Conservation (phyloP, 2,888 invertebrate genomes). For the Calliphora vomitoria region DNA sequence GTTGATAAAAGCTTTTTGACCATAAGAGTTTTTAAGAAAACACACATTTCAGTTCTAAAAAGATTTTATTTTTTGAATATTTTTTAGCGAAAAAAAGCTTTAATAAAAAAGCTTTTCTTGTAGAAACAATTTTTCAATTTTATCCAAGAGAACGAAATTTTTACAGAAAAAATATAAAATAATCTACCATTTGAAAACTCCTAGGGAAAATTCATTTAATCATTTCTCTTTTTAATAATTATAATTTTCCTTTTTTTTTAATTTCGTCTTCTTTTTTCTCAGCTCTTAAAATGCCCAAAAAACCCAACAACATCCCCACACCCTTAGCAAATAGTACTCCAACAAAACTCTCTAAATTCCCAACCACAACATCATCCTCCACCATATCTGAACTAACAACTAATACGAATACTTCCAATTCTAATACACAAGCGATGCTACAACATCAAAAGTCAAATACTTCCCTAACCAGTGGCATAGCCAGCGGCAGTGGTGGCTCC, state of each 20-base stretch:
- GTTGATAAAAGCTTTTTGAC: no score
- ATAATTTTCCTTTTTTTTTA: slow-evolving; percentile 11
- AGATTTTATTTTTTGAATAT: no score
- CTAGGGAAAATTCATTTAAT: not conserved
- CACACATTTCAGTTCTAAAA: no score
- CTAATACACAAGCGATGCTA: slow-evolving; percentile 70
- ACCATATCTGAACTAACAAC: slow-evolving; percentile 83
- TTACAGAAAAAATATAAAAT: no score
- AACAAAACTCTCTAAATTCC: slow-evolving; percentile 70
- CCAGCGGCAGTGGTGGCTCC: slow-evolving; percentile 71
- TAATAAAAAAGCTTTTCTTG: no score
- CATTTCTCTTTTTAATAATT: not conserved
- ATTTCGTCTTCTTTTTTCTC: slow-evolving; percentile 8
- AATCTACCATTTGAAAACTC: no score
- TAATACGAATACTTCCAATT: slow-evolving; percentile 77
- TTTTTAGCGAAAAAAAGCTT: no score
- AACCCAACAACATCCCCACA: slow-evolving; percentile 58
- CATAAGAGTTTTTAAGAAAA: no score
- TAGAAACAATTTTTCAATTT: no score
- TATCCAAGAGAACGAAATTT: no score
- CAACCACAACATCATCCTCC: slow-evolving; percentile 81
- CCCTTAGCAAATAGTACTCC: slow-evolving; percentile 65
- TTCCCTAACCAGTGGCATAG: slow-evolving; percentile 71
- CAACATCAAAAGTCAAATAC: slow-evolving; percentile 72
- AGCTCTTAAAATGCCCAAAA: slow-evolving; percentile 78